These are phyloP conservation scores for Lomographa bimaculata DNA, from an alignment of 2,888 invertebrate genomes.

Conservation along the genomic window DNA sequence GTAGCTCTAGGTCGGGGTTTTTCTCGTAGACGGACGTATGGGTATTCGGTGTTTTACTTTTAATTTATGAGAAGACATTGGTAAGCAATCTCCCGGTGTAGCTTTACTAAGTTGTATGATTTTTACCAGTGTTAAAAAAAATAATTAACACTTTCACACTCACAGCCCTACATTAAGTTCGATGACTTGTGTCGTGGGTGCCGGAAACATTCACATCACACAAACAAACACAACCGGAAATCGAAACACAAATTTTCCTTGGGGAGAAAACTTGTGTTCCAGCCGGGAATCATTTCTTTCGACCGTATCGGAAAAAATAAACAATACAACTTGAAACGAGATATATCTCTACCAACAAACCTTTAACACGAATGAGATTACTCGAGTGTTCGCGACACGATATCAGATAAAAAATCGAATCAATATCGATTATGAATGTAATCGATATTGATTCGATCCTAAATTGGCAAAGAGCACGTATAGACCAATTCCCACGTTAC, in stretches of 20 bases:
- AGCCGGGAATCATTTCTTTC: too few relatives aligned
- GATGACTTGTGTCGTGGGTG: too few relatives aligned
- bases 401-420: constrained; percentile 21
- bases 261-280: too few relatives aligned
- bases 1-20: constrained; percentile 64
- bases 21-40: constrained; percentile 62
- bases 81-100: not conserved
- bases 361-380: constrained; percentile 7
- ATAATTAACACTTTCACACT: too few relatives aligned
- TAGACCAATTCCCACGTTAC: constrained; percentile 39
- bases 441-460: constrained; percentile 25
- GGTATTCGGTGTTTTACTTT: constrained; percentile 32
- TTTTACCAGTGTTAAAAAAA: too few relatives aligned
- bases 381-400: constrained; percentile 5
- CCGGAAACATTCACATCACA: too few relatives aligned
- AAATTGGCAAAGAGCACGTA: constrained; percentile 27
- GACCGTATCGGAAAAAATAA: too few relatives aligned
- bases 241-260: too few relatives aligned
- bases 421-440: constrained; percentile 32
- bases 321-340: too few relatives aligned
- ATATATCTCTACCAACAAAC: not conserved
- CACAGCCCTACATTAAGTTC: too few relatives aligned
- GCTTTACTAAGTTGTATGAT: too few relatives aligned
- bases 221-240: too few relatives aligned
- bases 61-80: constrained; percentile 12